Evolutionary conservation across 2,797 vertebrate species (phyloP).

Genomic region (Hyperoplus lanceolatus): DNA sequence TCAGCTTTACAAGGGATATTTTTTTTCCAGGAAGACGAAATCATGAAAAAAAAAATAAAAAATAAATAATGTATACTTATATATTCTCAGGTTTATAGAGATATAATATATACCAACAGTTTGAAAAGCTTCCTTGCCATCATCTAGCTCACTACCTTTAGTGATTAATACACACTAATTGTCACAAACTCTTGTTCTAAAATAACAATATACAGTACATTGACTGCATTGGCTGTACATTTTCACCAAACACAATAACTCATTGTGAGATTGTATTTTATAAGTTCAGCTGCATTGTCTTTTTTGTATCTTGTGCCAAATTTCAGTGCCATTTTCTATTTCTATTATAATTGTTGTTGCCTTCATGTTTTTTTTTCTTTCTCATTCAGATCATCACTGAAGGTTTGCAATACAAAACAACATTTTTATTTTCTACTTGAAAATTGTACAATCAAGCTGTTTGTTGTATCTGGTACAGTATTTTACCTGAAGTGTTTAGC

Average conservation of each 20-base stretch:
- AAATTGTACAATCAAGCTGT: conserved; percentile 67
- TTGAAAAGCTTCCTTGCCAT: conserved; percentile 68
- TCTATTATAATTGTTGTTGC: conserved; percentile 44
- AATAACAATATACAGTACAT: conserved; percentile 44
- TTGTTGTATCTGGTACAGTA: conserved; percentile 63
- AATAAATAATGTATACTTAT: conserved; percentile 48
- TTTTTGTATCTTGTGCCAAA: conserved; percentile 79
- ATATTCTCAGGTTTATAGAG: conserved; percentile 81
- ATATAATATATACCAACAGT: conserved; percentile 70
- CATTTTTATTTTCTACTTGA: conserved; percentile 68
- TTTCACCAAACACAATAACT: conserved; percentile 42
- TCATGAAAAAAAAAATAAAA: conserved; percentile 31
- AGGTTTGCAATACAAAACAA: conserved; percentile 71
- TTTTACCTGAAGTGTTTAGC: conserved; percentile 60
- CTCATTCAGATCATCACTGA: conserved; percentile 47
- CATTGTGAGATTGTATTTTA: conserved; percentile 50
- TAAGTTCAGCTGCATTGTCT: conserved; percentile 28
- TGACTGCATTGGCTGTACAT: conserved; percentile 35
- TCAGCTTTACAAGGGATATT: conserved; percentile 42
- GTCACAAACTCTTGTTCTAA: conserved; percentile 15
- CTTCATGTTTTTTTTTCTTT: conserved; percentile 38
- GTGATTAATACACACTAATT: conserved; percentile 41
- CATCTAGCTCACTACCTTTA: conserved; percentile 49
- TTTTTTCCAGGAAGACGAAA: conserved; percentile 44
- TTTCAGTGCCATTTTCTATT: conserved; percentile 66